Base-by-base conservation (phyloP, 2,888 invertebrate genomes). In the Augochlorella aurata region DNA sequence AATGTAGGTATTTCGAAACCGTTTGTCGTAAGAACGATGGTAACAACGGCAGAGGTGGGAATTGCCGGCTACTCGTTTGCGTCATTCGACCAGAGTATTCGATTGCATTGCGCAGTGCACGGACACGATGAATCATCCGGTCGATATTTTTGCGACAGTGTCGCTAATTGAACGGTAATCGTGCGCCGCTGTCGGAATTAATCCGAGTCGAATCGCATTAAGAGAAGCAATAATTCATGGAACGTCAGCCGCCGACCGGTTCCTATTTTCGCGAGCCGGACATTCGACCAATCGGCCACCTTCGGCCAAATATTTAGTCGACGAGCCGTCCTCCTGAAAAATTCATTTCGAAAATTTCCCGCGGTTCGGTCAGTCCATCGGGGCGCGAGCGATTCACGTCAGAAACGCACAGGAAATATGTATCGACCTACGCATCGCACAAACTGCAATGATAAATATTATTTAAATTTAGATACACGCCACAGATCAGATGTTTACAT, bases 111-210 rank as follows among this genome's bases (percentile, higher is more conserved):
- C 69, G 58, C 47, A 75, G 18, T 54, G 38, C 29, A 29, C 45
- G 21, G 52, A 45, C 58, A 21, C n/a, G 44, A 29, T 44, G 61
- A 67, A 58, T 47, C 44, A 63, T 47, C 5, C 44, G 5, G 54
- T 61, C 67, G 61, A 52, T 63, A 68, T 65, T 63, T 79, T 49
- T 49, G 38, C 47, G 10, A 72, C 61, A 45, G 52, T 44, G 52
- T 73, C 80, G 44, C 24, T 73, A 69, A 74, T 74, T 58, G 29
- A 69, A 66, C 74, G 49, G 47, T 49, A 73, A 81, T 79, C 69
- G 50, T 18, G 14, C 50, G 18, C 24, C 21, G 12, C n/a, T 1
- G 8, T 2, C 16, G 14, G 38, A 61, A 72, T 79, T 61, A 67
- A 24, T 38, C 16, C 29, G 16, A 58, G 29, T 44, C 14, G 14